These are phyloP conservation scores for Physocephala rufipes DNA, from an alignment of 2,888 invertebrate species.

Conservation along the genomic window DNA sequence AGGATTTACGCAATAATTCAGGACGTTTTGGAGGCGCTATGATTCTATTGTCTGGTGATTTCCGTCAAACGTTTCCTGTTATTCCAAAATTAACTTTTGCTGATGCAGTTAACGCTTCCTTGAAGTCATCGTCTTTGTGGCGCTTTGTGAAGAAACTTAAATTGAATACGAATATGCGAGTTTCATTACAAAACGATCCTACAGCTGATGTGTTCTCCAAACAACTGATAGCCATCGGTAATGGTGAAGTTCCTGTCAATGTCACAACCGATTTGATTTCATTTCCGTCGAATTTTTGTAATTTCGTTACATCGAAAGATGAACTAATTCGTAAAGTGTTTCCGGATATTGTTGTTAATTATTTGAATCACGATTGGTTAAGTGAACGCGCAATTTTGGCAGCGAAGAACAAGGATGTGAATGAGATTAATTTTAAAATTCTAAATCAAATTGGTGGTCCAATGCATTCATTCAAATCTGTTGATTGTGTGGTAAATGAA, in stretches of 20 bases:
- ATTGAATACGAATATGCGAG: conserved; percentile 15
- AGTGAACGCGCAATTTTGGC: conserved; percentile 8
- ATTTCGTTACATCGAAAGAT: conserved; percentile 33
- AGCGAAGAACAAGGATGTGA: conserved; percentile 13
- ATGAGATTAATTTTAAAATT: conserved; percentile 15
- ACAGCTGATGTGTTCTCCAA: conserved; percentile 25
- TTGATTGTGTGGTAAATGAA: conserved; percentile 23
- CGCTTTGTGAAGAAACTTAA: conserved; percentile 27
- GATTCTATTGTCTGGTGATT: conserved; percentile 39
- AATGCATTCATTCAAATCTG: conserved; percentile 24
- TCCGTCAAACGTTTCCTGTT: conserved; percentile 38
- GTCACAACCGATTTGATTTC: conserved; percentile 44
- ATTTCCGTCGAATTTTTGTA: conserved; percentile 42
- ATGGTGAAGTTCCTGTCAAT: conserved; percentile 47
- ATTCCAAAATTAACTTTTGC: conserved; percentile 37
- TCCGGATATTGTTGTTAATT: conserved; percentile 5
- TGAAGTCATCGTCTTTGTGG: conserved; percentile 37
- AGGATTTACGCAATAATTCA: conserved; percentile 15
- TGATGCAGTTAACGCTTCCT: conserved; percentile 37
- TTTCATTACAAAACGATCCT: conserved; percentile 25
- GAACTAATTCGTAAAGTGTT: conserved; percentile 11
- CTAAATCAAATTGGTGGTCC: conserved; percentile 19
- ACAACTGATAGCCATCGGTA: conserved; percentile 41
- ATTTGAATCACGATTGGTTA: not conserved
- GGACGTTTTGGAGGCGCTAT: conserved; percentile 31